A percentile compares a stretch with the other conserved stretches of the same genome.
phyloP scores from a whole-genome alignment of 2,888 invertebrate species.

The Busseola fusca region DNA sequence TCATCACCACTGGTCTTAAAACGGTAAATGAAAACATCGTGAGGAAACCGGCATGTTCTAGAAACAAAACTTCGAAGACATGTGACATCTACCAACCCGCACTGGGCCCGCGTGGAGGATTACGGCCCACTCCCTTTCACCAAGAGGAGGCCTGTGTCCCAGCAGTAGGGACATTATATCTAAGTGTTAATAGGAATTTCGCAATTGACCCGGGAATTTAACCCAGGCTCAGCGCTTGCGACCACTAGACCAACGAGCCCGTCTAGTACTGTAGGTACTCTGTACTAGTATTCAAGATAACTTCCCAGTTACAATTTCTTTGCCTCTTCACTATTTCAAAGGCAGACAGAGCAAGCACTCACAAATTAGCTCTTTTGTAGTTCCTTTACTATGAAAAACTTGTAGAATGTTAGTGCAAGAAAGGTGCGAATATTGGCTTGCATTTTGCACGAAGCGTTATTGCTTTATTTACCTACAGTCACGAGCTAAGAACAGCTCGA shows the following conservation, averaged over 20 bases:
- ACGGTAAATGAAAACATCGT: no score
- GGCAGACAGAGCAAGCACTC: neutral
- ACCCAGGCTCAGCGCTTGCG: neutral
- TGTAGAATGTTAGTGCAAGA: neutral
- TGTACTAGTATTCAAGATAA: neutral
- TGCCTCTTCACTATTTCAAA: neutral
- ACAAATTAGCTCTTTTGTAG: neutral
- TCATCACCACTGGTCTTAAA: no score
- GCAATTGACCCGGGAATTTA: neutral
- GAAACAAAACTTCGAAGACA: no score
- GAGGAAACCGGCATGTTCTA: no score
- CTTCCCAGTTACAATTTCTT: slow-evolving; percentile 13
- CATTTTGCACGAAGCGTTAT: neutral
- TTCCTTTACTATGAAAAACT: neutral
- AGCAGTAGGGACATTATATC: no score
- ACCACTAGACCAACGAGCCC: neutral
- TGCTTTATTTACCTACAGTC: neutral
- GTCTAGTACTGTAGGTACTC: no score
- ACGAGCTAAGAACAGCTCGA: neutral
- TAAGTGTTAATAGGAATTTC: no score
- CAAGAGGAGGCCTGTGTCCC: no score
- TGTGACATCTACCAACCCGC: no score
- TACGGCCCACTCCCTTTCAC: no score
- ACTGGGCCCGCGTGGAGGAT: no score
- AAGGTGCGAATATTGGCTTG: neutral